phyloP scores from a whole-genome alignment of 2,797 vertebrate species.

The Enteromius fasciolatus region DNA sequence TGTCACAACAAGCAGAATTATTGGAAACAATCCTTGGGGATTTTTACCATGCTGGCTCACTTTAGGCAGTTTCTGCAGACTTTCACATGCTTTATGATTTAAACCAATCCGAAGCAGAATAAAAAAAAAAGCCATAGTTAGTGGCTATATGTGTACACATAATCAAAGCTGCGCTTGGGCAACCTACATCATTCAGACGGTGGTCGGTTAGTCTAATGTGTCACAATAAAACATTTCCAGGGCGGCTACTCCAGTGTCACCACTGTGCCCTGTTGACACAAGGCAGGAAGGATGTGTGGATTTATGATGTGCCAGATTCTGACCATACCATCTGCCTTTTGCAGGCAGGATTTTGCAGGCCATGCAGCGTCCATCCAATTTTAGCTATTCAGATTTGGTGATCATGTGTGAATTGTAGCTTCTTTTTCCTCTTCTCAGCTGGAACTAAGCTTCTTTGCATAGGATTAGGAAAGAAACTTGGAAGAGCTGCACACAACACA shows the following conservation, averaged over 20 bases:
- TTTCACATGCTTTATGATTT: neutral
- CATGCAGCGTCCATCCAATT: slow-evolving; percentile 13
- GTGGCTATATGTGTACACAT: neutral
- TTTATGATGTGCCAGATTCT: slow-evolving; percentile 32
- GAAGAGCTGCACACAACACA: slow-evolving; percentile 8
- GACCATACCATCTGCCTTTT: slow-evolving; percentile 19
- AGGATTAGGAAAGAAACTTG: slow-evolving; percentile 32
- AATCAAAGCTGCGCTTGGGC: slow-evolving; percentile 6
- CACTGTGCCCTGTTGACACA: slow-evolving; percentile 8
- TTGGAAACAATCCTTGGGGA: neutral
- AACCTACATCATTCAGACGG: neutral
- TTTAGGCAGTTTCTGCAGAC: slow-evolving; percentile 2
- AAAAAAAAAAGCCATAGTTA: slow-evolving; percentile 15
- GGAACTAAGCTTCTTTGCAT: slow-evolving; percentile 34
- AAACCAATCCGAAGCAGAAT: neutral
- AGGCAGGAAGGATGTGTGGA: slow-evolving; percentile 6
- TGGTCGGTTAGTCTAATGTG: slow-evolving; percentile 9
- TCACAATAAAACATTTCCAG: neutral
- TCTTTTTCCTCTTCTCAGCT: slow-evolving; percentile 27
- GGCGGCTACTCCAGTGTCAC: neutral
- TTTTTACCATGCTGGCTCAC: neutral
- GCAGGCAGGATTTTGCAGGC: slow-evolving; percentile 7
- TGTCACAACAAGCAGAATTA: neutral
- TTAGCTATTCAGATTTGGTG: slow-evolving; percentile 16
- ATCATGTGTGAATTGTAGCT: slow-evolving; percentile 29